Conservation (phyloP, 2,113 vertebrate species). For the Xiphophorus hellerii region DNA sequence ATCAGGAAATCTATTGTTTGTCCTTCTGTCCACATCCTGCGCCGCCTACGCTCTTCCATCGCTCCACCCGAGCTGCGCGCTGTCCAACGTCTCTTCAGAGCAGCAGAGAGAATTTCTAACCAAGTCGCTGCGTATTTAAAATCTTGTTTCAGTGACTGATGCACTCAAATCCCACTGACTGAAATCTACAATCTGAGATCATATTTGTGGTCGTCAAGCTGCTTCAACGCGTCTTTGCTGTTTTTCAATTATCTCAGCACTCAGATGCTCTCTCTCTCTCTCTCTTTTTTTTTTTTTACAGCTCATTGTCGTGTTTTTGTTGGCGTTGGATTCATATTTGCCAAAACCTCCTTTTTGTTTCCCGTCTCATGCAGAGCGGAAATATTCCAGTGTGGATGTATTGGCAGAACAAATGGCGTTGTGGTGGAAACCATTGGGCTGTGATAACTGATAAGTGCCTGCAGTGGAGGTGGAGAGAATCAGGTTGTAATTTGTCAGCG, state of each 20-base stretch:
- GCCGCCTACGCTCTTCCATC: neutral
- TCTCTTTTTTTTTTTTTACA: conserved; percentile 1
- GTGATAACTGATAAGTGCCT: conserved; percentile 75
- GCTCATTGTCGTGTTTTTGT: conserved; percentile 12
- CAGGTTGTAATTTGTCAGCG: conserved; percentile 57
- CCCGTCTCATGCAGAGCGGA: conserved; percentile 11
- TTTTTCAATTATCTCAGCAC: conserved; percentile 27
- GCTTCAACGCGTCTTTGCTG: neutral
- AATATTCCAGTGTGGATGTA: conserved; percentile 33
- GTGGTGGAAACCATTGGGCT: conserved; percentile 61
- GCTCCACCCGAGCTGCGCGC: neutral
- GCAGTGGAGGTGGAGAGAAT: conserved; percentile 61
- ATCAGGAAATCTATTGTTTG: conserved; percentile 51
- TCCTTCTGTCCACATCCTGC: conserved; percentile 38
- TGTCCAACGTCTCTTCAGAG: conserved; percentile 34
- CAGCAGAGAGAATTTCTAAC: conserved; percentile 41
- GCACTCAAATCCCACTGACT: conserved; percentile 3
- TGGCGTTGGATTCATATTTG: conserved; percentile 18
- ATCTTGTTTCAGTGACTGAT: conserved; percentile 35
- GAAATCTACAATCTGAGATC: conserved; percentile 14
- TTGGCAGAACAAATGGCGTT: conserved; percentile 58
- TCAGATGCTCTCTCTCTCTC: neutral
- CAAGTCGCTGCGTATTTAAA: conserved; percentile 43
- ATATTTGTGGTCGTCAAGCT: neutral
- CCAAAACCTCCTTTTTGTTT: conserved; percentile 34